Conservation (phyloP, 2,113 vertebrate genomes). For the Ariopsis seemanni region DNA sequence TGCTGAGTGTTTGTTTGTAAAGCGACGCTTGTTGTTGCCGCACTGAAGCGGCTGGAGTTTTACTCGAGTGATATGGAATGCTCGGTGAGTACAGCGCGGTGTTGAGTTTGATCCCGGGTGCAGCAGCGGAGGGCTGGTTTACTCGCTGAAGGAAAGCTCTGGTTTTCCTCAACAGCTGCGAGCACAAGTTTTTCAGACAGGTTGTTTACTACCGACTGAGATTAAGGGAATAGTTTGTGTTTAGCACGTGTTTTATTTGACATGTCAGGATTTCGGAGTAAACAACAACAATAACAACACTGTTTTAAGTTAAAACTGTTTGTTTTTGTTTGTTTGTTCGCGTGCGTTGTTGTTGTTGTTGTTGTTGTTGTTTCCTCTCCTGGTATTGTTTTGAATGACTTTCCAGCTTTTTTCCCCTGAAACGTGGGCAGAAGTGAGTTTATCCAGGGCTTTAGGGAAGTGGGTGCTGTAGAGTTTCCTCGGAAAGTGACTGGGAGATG, state of each 20-base stretch:
- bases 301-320: no score
- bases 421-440: not conserved
- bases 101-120: no score
- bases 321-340: no score
- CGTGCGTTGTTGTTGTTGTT: no score
- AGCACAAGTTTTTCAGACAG: not conserved
- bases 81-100: no score
- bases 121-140: not conserved
- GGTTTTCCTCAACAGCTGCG: not conserved
- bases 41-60: constrained; percentile 21
- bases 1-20: constrained; percentile 19
- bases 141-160: not conserved
- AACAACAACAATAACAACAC: not conserved
- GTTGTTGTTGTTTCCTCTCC: not conserved
- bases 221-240: no score
- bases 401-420: not conserved
- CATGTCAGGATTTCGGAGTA: not conserved
- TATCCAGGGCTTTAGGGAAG: constrained; percentile 14
- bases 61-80: constrained; percentile 34
- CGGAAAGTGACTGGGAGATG: constrained; percentile 5
- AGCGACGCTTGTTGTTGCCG: constrained; percentile 19
- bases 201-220: not conserved
- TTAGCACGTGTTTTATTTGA: not conserved
- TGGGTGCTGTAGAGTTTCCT: not conserved
- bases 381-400: not conserved